phyloP scores from a whole-genome alignment of 2,113 vertebrate species.

The Eublepharis macularius region DNA sequence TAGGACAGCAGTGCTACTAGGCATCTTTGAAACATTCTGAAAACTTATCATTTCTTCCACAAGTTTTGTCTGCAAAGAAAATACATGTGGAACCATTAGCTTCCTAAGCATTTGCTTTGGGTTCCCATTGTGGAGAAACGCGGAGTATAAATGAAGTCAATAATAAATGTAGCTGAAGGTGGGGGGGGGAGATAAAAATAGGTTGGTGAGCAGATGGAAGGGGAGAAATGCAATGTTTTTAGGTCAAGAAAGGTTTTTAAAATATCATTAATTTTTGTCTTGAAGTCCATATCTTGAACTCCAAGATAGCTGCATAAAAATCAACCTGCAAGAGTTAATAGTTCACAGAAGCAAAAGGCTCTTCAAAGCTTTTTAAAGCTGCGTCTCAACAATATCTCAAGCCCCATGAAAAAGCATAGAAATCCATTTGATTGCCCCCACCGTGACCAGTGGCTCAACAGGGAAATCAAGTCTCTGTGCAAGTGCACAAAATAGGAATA shows the following conservation, averaged over 20 bases:
- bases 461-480: background rate
- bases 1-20: background rate
- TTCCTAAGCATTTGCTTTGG: conserved; percentile 1
- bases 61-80: background rate
- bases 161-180: too few species aligned
- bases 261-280: background rate
- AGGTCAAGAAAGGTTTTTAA: background rate
- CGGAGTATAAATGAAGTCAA: too few species aligned
- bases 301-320: too few species aligned
- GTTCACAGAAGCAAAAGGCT: background rate
- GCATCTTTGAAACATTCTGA: conserved; percentile 21
- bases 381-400: background rate
- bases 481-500: background rate
- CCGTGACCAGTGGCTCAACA: background rate
- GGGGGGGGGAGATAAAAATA: too few species aligned
- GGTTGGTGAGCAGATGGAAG: too few species aligned
- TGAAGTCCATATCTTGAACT: background rate
- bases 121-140: too few species aligned
- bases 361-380: background rate
- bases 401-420: background rate
- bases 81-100: conserved; percentile 15
- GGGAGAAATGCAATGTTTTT: background rate
- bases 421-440: background rate
- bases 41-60: conserved; percentile 33
- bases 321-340: background rate